Evolutionary conservation across 2,888 invertebrate genomes (phyloP).

Genomic region (Zygothrica quintamaculata): DNA sequence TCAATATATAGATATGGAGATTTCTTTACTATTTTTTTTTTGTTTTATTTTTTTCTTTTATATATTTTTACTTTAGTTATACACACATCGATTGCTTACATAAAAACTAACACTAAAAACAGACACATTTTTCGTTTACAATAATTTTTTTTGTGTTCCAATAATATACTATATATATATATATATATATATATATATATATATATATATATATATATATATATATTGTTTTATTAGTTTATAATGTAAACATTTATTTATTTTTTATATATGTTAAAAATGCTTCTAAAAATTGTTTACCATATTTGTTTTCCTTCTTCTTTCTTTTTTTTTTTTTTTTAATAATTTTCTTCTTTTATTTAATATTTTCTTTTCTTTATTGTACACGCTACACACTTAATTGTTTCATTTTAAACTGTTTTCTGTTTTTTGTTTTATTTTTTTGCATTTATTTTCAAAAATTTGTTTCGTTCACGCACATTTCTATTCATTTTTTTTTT

Average conservation of each 20-base stretch:
- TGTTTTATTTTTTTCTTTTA: slow-evolving; percentile 9
- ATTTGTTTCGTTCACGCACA: slow-evolving; percentile 64
- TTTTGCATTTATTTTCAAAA: slow-evolving; percentile 58
- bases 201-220: slow-evolving; percentile 40
- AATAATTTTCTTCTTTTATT: slow-evolving; percentile 42
- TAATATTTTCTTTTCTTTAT: slow-evolving; percentile 65
- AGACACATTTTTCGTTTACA: slow-evolving; percentile 75
- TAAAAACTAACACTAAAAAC: slow-evolving; percentile 82
- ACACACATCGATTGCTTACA: slow-evolving; percentile 64
- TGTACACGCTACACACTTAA: slow-evolving; percentile 79
- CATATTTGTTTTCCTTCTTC: slow-evolving; percentile 54
- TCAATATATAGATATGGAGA: slow-evolving; percentile 19
- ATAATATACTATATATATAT: slow-evolving; percentile 36
- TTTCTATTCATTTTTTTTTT: slow-evolving; percentile 34
- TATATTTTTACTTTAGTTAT: slow-evolving; percentile 41
- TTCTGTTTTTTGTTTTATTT: slow-evolving; percentile 36
- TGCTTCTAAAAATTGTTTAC: slow-evolving; percentile 79
- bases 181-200: slow-evolving; percentile 32
- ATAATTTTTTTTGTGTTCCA: slow-evolving; percentile 47
- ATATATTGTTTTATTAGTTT: slow-evolving; percentile 40
- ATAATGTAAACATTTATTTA: slow-evolving; percentile 74
- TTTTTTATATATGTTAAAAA: slow-evolving; percentile 68
- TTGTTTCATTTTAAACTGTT: slow-evolving; percentile 53
- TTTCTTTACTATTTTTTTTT: slow-evolving; percentile 11
- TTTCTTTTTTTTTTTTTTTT: slow-evolving; percentile 53